Conservation (phyloP, 2,113 vertebrate species). For the Eclectus roratus region DNA sequence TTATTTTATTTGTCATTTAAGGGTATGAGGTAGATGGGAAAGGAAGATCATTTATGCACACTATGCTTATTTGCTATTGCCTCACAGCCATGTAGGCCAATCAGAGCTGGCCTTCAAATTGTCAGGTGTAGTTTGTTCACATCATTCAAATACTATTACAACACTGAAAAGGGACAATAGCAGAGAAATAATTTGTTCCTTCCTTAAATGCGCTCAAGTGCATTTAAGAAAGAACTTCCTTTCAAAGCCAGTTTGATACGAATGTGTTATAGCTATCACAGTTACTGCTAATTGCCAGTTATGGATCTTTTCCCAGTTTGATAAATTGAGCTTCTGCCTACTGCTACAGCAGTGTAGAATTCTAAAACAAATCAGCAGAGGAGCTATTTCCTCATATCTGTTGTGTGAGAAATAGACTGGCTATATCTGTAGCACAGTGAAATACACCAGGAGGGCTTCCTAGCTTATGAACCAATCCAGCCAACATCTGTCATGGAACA, state of each 20-base stretch:
- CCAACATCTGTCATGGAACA: not conserved
- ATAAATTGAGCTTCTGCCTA: not conserved
- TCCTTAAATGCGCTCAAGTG: not conserved
- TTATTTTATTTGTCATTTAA: not conserved
- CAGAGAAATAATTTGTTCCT: not conserved
- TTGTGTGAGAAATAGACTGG: not conserved
- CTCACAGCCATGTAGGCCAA: not conserved
- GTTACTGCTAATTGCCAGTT: slow-evolving; percentile 26
- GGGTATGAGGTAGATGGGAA: not conserved
- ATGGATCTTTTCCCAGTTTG: slow-evolving; percentile 16
- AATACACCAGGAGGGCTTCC: not conserved
- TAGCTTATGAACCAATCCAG: not conserved
- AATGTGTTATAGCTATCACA: not conserved
- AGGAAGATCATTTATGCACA: not conserved
- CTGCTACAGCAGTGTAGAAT: not conserved
- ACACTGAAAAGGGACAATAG: not conserved
- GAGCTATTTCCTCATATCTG: not conserved
- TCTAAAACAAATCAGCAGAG: not conserved
- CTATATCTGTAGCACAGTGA: not conserved
- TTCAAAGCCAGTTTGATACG: not conserved
- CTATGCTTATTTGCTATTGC: not conserved
- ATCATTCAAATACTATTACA: not conserved
- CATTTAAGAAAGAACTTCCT: not conserved
- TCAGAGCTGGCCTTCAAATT: not conserved
- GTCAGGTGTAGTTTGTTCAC: not conserved